phyloP scores from a whole-genome alignment of 2,113 vertebrate genomes.

The Hystrix cristata region DNA sequence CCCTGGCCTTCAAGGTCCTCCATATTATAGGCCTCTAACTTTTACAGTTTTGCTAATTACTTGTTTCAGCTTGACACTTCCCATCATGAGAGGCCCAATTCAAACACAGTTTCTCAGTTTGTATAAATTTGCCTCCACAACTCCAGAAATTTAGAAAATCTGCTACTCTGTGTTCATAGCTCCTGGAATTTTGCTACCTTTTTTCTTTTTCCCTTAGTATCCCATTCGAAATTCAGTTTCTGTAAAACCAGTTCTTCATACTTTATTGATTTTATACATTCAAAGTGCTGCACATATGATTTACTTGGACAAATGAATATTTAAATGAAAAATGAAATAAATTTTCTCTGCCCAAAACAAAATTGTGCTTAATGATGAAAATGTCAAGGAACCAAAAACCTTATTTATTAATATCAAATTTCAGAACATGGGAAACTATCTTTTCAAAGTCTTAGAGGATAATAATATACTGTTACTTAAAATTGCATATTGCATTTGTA shows the following conservation, averaged over 20 bases:
- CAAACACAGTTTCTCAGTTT: neutral
- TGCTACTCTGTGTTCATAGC: neutral
- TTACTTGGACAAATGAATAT: neutral
- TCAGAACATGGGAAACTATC: neutral
- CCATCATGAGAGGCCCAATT: neutral
- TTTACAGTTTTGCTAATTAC: neutral
- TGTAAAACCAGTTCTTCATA: neutral
- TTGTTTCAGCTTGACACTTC: neutral
- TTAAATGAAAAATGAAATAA: neutral
- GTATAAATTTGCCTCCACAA: neutral
- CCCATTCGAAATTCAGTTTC: neutral
- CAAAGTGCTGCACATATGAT: neutral
- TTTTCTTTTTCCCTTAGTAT: neutral
- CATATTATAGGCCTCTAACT: neutral
- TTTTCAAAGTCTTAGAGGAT: neutral
- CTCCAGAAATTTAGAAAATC: neutral
- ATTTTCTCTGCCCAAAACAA: conserved; percentile 4
- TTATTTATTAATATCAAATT: neutral
- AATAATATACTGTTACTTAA: neutral
- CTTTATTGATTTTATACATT: neutral
- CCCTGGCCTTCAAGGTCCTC: neutral
- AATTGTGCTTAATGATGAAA: conserved; percentile 5
- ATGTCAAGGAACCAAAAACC: neutral
- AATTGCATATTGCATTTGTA: neutral
- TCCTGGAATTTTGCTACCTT: neutral